Conservation (phyloP, 2,797 vertebrate species). For the Poliocrania exsul region DNA sequence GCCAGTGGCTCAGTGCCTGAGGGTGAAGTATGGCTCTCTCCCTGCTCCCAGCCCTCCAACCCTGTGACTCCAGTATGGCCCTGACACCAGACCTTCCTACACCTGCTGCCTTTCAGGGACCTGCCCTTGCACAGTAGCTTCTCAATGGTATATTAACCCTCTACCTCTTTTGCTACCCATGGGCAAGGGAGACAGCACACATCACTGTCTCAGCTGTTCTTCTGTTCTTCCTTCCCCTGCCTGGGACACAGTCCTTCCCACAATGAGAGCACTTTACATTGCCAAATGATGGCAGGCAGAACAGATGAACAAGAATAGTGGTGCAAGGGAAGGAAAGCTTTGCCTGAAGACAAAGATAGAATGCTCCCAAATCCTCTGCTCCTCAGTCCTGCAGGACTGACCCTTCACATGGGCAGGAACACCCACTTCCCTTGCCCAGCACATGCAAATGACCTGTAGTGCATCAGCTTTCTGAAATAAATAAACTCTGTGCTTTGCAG, state of each 20-base stretch:
- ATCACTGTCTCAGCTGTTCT: neutral
- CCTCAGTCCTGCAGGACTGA: neutral
- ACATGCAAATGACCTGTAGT: neutral
- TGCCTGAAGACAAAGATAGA: neutral
- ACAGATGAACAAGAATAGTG: neutral
- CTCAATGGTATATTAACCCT: neutral
- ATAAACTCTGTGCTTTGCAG: neutral
- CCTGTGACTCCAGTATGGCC: neutral
- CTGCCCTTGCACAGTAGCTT: neutral
- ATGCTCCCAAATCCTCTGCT: neutral
- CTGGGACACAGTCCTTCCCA: neutral
- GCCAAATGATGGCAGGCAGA: neutral
- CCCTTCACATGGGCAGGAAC: neutral
- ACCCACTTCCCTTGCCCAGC: neutral
- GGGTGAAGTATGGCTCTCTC: neutral
- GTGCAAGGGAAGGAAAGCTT: neutral
- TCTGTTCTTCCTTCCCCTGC: neutral
- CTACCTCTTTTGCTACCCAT: neutral
- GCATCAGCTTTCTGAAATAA: neutral
- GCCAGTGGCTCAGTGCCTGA: neutral
- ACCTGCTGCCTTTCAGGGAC: neutral
- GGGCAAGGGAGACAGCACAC: neutral
- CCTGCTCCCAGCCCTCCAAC: neutral
- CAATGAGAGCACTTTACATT: accelerated
- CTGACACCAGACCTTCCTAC: neutral